Conservation (phyloP, 2,888 invertebrate species). For the Nowickia ferox region DNA sequence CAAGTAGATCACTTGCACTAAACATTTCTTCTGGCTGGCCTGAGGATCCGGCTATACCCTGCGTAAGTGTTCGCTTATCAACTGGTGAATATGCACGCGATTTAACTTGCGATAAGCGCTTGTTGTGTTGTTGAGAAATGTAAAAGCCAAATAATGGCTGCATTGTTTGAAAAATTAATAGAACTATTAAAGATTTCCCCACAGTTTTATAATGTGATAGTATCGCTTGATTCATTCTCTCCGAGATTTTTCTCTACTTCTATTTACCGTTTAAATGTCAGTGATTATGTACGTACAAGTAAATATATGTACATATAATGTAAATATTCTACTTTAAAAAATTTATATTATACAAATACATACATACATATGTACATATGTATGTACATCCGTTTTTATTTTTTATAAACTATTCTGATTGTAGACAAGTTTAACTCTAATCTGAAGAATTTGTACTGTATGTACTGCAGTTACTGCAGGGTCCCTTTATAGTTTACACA, state of each 20-base stretch:
- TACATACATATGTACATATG: not conserved
- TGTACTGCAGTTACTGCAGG: constrained; percentile 34
- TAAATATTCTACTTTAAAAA: too few relatives aligned
- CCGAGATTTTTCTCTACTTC: not conserved
- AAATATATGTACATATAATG: not conserved
- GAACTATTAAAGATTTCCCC: constrained; percentile 35
- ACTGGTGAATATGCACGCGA: constrained; percentile 14
- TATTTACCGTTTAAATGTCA: not conserved
- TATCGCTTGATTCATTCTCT: not conserved
- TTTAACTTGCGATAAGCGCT: constrained; percentile 8
- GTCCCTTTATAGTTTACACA: constrained; percentile 71
- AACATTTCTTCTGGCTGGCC: constrained; percentile 80
- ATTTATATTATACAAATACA: not conserved
- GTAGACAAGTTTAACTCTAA: constrained; percentile 2
- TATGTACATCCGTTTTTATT: not conserved
- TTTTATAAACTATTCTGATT: not conserved
- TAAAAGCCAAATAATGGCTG: constrained; percentile 29
- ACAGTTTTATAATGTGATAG: constrained; percentile 10
- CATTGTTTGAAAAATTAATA: constrained; percentile 51
- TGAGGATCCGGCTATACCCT: constrained; percentile 46
- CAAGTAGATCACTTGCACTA: constrained; percentile 75
- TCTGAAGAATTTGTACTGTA: constrained; percentile 61
- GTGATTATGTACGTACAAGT: not conserved
- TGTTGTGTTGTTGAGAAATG: constrained; percentile 27
- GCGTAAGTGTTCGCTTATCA: constrained; percentile 45